Percentiles rank a stretch among this genome's conserved stretches.
Conservation (phyloP, 2,797 vertebrate species). For the Amazona ochrocephala region DNA sequence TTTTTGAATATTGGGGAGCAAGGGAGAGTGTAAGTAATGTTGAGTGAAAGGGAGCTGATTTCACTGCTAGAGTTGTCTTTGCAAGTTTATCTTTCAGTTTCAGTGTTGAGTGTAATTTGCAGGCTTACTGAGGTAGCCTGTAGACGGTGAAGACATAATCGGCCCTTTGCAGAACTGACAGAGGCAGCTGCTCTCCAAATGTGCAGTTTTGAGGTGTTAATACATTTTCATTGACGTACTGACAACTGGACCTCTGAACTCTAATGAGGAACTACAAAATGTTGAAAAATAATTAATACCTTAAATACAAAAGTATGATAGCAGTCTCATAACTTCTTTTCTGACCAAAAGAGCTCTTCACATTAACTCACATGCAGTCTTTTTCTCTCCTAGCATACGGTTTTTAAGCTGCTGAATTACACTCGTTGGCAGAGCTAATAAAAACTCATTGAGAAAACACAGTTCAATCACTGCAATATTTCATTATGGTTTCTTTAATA, state of each 20-base stretch:
- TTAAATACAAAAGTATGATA: background rate
- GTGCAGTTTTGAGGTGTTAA: background rate
- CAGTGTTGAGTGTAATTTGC: background rate
- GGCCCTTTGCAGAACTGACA: background rate
- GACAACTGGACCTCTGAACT: accelerated
- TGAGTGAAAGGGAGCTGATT: background rate
- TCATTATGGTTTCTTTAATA: background rate
- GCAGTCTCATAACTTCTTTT: background rate
- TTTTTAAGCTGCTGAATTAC: background rate
- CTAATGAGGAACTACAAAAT: background rate
- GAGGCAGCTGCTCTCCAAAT: background rate
- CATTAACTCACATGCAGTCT: background rate
- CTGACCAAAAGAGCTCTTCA: background rate
- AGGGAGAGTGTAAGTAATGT: background rate
- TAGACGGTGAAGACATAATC: background rate
- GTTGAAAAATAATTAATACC: background rate
- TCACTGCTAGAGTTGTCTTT: background rate
- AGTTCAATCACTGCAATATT: background rate
- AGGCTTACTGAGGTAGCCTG: background rate
- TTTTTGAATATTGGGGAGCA: background rate
- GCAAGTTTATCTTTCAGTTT: background rate
- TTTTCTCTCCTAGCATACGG: background rate
- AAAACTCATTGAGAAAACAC: background rate
- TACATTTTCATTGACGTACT: background rate
- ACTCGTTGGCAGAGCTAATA: background rate